Base-by-base conservation (phyloP, 2,888 invertebrate species). In the Xylophagus ater region DNA sequence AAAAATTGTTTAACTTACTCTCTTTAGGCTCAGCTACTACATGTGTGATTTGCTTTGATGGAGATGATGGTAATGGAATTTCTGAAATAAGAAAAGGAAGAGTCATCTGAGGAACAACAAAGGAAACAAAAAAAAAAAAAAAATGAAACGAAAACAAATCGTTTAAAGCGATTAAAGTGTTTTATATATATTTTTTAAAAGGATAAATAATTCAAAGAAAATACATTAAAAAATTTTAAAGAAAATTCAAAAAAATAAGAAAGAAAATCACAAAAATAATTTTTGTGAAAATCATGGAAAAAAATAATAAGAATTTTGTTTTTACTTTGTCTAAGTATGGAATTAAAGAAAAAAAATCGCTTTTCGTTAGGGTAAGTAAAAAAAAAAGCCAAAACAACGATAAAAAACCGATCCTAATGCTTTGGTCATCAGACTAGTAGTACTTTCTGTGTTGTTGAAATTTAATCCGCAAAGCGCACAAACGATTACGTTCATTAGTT, bases 61-160 rank as follows among this genome's bases (percentile, higher is more conserved):
- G 81, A 42, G 81, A 80, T 44, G 88, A 87, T 42, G 87, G 87
- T 75, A 85, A 78, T 38, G 85, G 86, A 59, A 88, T 88, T 73
- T 86, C 88, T 88, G 73, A 47, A 72, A 72, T 43, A 53, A 58
- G 13, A 10, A 26, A 10, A 26, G 10, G 6, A n/a, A 10, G n/a
- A 10, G 13, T 10, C 12, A 5, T 26, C 4, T 26, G 26, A 26
- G 13, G 26, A 10, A 13, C 3, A 26, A 12, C 23, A 9, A 23
- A 23, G 23, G 7, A 9, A 9, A 23, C 7, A 23, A 9, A 23
- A 7, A 9, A 23, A 23, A 23, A 10, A 13, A 2, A 26, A 12
- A 7, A 9, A 23, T 8, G 23, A 7, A 9, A 9, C 6, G 23
- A 23, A 9, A 23, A 7, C 7, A 23, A 23, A 23, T 6, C 7